These are phyloP conservation scores for Pseudococcus longispinus DNA, from an alignment of 2,888 invertebrate genomes.

Conservation along the genomic window DNA sequence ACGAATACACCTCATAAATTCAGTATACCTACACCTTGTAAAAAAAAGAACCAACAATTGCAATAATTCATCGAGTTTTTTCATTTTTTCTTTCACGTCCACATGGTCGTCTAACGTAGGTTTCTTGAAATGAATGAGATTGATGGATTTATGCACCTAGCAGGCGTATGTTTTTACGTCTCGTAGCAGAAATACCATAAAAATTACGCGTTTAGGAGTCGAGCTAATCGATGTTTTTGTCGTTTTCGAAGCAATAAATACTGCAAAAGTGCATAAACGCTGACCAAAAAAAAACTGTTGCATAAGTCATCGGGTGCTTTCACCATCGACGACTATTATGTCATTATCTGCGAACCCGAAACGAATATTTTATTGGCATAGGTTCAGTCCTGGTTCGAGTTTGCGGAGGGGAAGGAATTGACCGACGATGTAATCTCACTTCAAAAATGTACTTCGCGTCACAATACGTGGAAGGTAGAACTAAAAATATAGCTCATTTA, in stretches of 20 bases:
- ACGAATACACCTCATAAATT: background rate
- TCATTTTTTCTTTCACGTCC: too few species aligned
- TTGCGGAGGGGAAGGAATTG: background rate
- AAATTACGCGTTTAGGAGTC: background rate
- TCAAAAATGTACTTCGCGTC: conserved; percentile 2
- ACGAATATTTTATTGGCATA: conserved; percentile 35
- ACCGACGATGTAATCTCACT: background rate
- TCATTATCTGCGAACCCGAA: conserved; percentile 7
- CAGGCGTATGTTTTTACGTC: background rate
- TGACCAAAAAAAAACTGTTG: background rate
- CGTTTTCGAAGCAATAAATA: background rate
- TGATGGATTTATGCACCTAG: background rate
- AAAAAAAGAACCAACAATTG: background rate
- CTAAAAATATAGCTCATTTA: conserved; percentile 21
- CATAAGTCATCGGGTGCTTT: background rate
- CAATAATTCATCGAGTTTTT: background rate
- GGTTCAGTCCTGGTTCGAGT: background rate
- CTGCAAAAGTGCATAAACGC: background rate
- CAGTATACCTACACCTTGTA: background rate
- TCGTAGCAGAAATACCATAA: background rate
- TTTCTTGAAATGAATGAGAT: background rate
- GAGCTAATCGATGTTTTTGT: background rate
- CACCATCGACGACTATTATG: conserved; percentile 8
- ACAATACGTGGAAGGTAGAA: background rate
- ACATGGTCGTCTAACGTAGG: background rate